Evolutionary conservation across 2,797 vertebrate genomes (phyloP).

Genomic region (Euphonia xanthogaster): DNA sequence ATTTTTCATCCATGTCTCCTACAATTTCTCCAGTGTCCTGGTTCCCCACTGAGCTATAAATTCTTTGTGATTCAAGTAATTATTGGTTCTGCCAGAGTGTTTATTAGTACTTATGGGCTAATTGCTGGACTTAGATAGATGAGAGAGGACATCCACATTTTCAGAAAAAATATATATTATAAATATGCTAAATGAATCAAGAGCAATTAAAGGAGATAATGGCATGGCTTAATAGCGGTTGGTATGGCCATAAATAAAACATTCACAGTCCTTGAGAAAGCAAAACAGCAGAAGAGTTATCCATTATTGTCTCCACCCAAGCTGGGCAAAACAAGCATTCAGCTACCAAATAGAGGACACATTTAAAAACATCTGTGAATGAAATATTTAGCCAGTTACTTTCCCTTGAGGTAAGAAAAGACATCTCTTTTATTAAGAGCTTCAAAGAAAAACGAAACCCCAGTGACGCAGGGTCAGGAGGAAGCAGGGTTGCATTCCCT

Average conservation of each 20-base stretch:
- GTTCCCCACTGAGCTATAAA: neutral
- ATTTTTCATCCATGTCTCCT: neutral
- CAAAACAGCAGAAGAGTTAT: neutral
- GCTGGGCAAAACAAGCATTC: neutral
- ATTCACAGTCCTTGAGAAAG: neutral
- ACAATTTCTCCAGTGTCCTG: neutral
- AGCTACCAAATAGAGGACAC: neutral
- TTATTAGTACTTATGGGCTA: neutral
- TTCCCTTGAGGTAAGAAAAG: slow-evolving; percentile 4
- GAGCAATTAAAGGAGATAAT: neutral
- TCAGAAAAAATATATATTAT: neutral
- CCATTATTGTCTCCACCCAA: neutral
- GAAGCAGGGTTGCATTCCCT: slow-evolving; percentile 18
- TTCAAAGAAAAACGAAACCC: slow-evolving; percentile 24
- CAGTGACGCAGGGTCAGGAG: neutral
- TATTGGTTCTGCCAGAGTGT: neutral
- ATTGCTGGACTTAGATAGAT: neutral
- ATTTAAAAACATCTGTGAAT: neutral
- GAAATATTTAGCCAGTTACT: slow-evolving; percentile 19
- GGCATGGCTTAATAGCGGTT: neutral
- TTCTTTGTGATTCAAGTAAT: neutral
- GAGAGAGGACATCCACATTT: neutral
- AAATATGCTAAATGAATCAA: neutral
- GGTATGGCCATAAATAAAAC: neutral
- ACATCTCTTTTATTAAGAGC: slow-evolving; percentile 1